A percentile compares a stretch with the other conserved stretches of the same genome.
These are phyloP conservation scores for Zaprionus bogoriensis DNA, from an alignment of 2,888 invertebrate species.

Conservation along the genomic window DNA sequence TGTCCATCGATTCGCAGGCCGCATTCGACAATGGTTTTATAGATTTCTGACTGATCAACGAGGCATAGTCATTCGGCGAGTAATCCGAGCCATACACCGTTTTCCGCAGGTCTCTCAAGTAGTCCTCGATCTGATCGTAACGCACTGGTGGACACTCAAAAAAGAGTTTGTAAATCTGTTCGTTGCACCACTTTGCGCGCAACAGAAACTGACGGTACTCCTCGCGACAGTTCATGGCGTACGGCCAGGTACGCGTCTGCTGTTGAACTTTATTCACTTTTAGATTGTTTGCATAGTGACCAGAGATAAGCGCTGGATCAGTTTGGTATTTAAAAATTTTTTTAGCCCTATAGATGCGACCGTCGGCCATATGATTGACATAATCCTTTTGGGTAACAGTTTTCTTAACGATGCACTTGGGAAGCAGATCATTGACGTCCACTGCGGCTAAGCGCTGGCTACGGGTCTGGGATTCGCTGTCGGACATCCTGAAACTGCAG, in stretches of 20 bases:
- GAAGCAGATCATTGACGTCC: constrained; percentile 40
- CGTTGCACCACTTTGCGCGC: constrained; percentile 62
- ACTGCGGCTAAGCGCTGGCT: constrained; percentile 27
- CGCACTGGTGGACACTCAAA: constrained; percentile 58
- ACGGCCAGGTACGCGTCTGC: constrained; percentile 58
- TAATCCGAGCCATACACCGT: constrained; percentile 51
- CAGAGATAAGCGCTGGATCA: constrained; percentile 52
- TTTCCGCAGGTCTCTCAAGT: constrained; percentile 40
- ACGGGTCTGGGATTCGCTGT: constrained; percentile 6
- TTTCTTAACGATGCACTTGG: constrained; percentile 20
- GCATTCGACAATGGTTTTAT: neutral
- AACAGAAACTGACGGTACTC: constrained; percentile 54
- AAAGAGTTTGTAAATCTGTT: constrained; percentile 50
- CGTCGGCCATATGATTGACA: constrained; percentile 43
- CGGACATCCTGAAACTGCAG: constrained; percentile 20
- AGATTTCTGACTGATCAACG: constrained; percentile 44
- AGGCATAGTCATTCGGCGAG: constrained; percentile 52
- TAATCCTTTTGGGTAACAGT: constrained; percentile 40
- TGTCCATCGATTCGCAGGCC: constrained; percentile 38
- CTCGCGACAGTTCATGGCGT: constrained; percentile 66
- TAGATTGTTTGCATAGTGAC: constrained; percentile 54
- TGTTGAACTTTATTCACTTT: constrained; percentile 39
- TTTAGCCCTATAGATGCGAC: constrained; percentile 19
- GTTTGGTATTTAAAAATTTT: constrained; percentile 37
- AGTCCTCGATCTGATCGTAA: constrained; percentile 30